Evolutionary conservation across 2,797 vertebrate species (phyloP), one percentile per base, ranked within the genome.

Genomic region (Gambusia yucatana): DNA sequence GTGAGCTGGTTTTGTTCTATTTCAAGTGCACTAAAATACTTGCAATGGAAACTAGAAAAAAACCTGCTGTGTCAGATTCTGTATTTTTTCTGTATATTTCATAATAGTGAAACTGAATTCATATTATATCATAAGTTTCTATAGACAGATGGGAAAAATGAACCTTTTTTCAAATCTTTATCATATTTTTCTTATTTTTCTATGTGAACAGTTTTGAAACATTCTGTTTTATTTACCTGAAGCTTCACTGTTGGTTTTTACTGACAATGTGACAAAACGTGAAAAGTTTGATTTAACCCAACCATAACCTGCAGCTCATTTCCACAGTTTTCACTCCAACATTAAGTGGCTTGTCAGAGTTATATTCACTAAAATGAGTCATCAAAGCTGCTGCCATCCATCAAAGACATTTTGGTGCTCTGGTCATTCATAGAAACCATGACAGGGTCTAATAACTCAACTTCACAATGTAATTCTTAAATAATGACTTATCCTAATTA

Each of bases 401-500:
- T 93, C 91, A 91, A 89, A 90, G 78, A 79, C 73, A 83, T 75
- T 86, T 85, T 85, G 79, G 70, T 77, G 81, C 85, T 87, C 77
- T 89, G 86, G 83, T 91, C 86, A 76, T 76, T 91, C 69, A 86
- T 75, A 69, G 78, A 79, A 90, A 84, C 78, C 39, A 85, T 85
- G 90, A 92, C 91, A 89, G 86, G 69, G 43, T 73, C 84, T 91
- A 94, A 96, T 96, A 94, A 96, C 94, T 97, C 95, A 95, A 95
- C 92, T 96, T 96, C 92, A 94, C 88, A 96, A 95, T 95, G 93
- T 94, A 94, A 95, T 91, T 88, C 95, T 96, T 94, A 96, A 97
- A 93, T 96, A 97, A 98, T 97, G 96, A 95, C 93, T 94, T 94
- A 93, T 96, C 95, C 90, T 96, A 97, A 97, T 97, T 96, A 96